Evolutionary conservation across 1,140 invertebrate genomes (phyloP), one percentile per base, ranked within the genome.

Genomic region (Drosophila sturtevanti): DNA sequence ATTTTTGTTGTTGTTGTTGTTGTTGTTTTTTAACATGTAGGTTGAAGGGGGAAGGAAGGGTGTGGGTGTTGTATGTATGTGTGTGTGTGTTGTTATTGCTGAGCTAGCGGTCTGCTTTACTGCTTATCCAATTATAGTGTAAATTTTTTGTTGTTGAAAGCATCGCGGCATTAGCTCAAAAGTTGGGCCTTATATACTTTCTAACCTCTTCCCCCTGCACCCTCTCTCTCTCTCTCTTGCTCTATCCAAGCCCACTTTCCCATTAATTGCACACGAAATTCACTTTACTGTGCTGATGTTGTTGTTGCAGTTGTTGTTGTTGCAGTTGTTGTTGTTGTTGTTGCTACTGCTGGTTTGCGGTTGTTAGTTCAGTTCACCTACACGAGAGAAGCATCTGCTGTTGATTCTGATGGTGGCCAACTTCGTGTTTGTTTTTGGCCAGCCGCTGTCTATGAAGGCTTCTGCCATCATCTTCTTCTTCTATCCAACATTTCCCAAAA

Each of bases 201-300:
- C 34, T 12, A 1, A 0, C 31, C 9, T 34, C 1, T 11, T 3
- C 14, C 4, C 18, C 21, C 41, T n/a, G 9, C n/a, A n/a, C n/a
- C n/a, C n/a, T 34, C 27, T 31, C 27, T 31, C 6, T 31, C 27
- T 31, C 27, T 31, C 27, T 6, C 6, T 24, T 2, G 1, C 27
- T 31, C 7, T 24, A 24, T 4, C 27, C 6, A 31, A 31, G 27
- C 27, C 27, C 24, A 24, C 16, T 48, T 48, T 48, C 55, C 60
- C 81, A 81, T 85, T 80, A 86, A 77, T 85, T 65, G 68, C 54
- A 68, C 63, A 74, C 59, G 55, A 69, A 81, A 81, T 81, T 77
- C 73, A 77, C 68, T 81, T 72, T 81, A 11, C 51, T 69, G 64
- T 74, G 58, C 67, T 54, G 48, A 66, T 74, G 58, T 69, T 54